Conservation (phyloP, 2,113 vertebrate species). For the Cranoglanis bouderius region DNA sequence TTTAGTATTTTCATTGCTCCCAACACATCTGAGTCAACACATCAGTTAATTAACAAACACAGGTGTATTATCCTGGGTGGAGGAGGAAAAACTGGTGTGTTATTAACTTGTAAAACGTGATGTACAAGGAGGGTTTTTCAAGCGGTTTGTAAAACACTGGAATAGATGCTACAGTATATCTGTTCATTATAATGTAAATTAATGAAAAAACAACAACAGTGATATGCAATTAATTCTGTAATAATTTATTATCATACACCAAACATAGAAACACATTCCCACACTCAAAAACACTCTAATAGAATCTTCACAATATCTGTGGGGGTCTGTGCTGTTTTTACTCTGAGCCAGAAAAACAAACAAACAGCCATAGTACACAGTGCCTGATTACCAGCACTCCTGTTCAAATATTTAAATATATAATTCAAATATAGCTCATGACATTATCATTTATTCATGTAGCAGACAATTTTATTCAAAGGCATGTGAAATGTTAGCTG, state of each 20-base stretch:
- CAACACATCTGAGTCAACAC: slow-evolving; percentile 17
- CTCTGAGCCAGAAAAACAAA: background rate
- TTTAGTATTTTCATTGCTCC: slow-evolving; percentile 27
- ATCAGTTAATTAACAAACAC: slow-evolving; percentile 30
- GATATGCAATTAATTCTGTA: background rate
- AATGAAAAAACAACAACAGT: background rate
- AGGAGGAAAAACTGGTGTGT: background rate
- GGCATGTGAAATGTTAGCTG: slow-evolving; percentile 10
- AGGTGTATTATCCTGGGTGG: slow-evolving; percentile 23
- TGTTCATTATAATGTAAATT: background rate
- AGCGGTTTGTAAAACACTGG: background rate
- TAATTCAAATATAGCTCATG: slow-evolving; percentile 3
- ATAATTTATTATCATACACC: background rate
- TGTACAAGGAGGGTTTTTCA: background rate
- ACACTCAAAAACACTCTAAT: background rate
- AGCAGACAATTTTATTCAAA: slow-evolving; percentile 1
- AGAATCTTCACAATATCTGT: slow-evolving; percentile 35
- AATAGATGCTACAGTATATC: background rate
- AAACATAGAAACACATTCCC: background rate
- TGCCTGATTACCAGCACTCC: background rate
- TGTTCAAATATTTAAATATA: background rate
- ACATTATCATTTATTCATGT: slow-evolving; percentile 26
- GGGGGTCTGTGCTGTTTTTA: slow-evolving; percentile 26
- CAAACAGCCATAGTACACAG: slow-evolving; percentile 1
- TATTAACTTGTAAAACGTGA: background rate